phyloP scores from a whole-genome alignment of 1,140 invertebrate genomes.

The Phthorimaea operculella region DNA sequence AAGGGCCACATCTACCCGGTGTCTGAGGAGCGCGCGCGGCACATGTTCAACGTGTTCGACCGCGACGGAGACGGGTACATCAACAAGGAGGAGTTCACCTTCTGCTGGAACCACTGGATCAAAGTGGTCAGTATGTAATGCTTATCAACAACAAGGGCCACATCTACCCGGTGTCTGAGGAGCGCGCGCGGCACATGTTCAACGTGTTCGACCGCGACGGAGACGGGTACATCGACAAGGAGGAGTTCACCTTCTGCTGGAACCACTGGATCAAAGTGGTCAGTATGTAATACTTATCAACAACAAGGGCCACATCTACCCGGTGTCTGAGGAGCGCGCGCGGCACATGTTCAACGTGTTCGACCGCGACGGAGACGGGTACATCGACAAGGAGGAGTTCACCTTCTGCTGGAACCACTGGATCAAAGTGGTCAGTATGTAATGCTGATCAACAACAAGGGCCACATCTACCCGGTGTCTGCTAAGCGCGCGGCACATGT shows the following conservation, averaged over 20 bases:
- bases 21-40: slow-evolving; percentile 75
- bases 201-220: too few species aligned
- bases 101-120: slow-evolving; percentile 88
- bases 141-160: too few species aligned
- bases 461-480: too few species aligned
- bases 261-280: too few species aligned
- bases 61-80: slow-evolving; percentile 82
- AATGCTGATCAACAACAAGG: too few species aligned
- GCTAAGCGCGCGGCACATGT: too few species aligned
- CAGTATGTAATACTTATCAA: too few species aligned
- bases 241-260: too few species aligned
- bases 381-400: slow-evolving; percentile 86
- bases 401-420: slow-evolving; percentile 84
- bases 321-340: slow-evolving; percentile 77
- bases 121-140: slow-evolving; percentile 74
- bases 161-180: too few species aligned
- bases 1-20: slow-evolving; percentile 86
- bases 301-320: slow-evolving; percentile 86
- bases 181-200: too few species aligned
- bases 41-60: slow-evolving; percentile 85
- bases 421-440: slow-evolving; percentile 79
- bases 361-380: slow-evolving; percentile 81
- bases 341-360: slow-evolving; percentile 83
- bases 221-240: too few species aligned
- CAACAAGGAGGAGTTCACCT: slow-evolving; percentile 84